These are phyloP conservation scores for Sinelater perroti DNA, from an alignment of 2,888 invertebrate species.

Conservation along the genomic window DNA sequence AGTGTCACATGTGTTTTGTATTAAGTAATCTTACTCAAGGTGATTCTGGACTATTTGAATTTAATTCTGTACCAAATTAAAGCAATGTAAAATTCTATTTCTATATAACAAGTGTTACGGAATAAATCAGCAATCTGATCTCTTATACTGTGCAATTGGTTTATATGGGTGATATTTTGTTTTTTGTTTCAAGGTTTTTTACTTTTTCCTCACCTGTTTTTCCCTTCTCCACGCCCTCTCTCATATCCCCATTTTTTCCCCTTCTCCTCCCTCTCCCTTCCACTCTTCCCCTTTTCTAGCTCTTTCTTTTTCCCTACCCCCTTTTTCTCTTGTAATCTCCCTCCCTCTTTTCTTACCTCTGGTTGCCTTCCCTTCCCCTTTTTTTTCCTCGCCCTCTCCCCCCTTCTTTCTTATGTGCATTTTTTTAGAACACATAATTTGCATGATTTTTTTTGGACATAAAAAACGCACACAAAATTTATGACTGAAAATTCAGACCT, in stretches of 20 bases:
- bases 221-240: not conserved
- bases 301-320: not conserved
- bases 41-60: too few relatives aligned
- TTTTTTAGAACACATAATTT: too few relatives aligned
- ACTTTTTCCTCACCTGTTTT: not conserved
- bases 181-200: not conserved
- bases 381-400: not conserved
- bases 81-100: too few relatives aligned
- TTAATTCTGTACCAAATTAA: too few relatives aligned
- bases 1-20: too few relatives aligned
- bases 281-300: not conserved
- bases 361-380: not conserved
- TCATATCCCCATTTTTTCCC: too few relatives aligned
- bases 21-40: too few relatives aligned
- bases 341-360: not conserved
- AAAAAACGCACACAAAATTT: too few relatives aligned
- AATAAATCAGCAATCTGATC: too few relatives aligned
- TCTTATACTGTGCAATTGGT: not conserved
- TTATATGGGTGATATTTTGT: not conserved
- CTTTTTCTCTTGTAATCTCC: not conserved
- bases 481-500: too few relatives aligned
- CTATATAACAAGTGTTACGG: too few relatives aligned
- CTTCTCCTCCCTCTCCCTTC: not conserved
- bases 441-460: too few relatives aligned
- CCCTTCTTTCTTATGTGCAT: not conserved